These are phyloP conservation scores for Tetraneura akinire DNA, from an alignment of 1,140 invertebrate species.

Conservation along the genomic window DNA sequence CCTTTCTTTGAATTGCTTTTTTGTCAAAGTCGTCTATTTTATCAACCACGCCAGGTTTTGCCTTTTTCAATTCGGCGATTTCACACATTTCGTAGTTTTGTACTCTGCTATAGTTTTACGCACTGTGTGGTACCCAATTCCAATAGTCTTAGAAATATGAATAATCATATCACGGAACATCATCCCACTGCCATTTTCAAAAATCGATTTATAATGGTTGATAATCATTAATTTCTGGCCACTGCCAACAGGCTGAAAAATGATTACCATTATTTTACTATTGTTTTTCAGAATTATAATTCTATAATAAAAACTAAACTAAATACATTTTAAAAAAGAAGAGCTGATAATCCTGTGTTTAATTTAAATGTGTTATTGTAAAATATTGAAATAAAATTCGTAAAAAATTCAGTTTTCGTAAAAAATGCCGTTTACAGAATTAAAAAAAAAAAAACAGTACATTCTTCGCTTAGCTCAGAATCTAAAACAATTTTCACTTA, in stretches of 20 bases:
- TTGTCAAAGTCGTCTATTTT: slow-evolving; percentile 21
- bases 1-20: not conserved
- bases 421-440: too few species aligned
- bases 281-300: not conserved
- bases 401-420: too few species aligned
- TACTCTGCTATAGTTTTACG: too few species aligned
- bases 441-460: too few species aligned
- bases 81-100: not conserved
- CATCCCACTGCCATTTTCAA: not conserved
- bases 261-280: not conserved
- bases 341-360: too few species aligned
- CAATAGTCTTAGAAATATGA: not conserved
- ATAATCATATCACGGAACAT: not conserved
- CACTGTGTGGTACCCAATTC: not conserved
- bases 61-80: not conserved
- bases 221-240: too few species aligned
- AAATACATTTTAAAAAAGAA: not conserved
- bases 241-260: not conserved
- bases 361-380: too few species aligned
- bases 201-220: not conserved
- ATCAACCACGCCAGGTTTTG: not conserved
- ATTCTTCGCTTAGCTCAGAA: too few species aligned
- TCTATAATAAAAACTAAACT: slow-evolving; percentile 1
- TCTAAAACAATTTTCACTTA: not conserved
- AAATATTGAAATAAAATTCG: too few species aligned